phyloP scores from a whole-genome alignment of 2,888 invertebrate genomes.

The Diachrysia chrysitis region DNA sequence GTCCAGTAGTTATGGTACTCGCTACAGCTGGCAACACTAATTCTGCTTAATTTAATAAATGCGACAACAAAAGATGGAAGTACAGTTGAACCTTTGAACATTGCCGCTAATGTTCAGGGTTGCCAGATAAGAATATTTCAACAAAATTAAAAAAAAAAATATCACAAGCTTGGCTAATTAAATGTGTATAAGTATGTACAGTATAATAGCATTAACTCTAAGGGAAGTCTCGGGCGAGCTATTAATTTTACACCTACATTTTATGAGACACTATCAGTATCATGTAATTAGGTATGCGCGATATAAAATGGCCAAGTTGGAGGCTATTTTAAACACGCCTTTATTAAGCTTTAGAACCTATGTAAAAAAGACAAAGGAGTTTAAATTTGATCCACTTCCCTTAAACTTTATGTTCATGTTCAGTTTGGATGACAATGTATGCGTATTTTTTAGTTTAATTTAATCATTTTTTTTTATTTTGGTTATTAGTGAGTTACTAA shows the following conservation, averaged over 20 bases:
- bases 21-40: conserved; percentile 48
- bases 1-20: conserved; percentile 6
- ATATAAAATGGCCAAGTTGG: neutral
- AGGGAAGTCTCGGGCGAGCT: neutral
- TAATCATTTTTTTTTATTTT: too few relatives aligned
- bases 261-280: neutral
- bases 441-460: too few relatives aligned
- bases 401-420: too few relatives aligned
- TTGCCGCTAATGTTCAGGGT: conserved; percentile 38
- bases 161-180: neutral
- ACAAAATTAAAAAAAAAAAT: neutral
- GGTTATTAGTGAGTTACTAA: too few relatives aligned
- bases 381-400: too few relatives aligned
- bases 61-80: conserved; percentile 45
- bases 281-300: neutral
- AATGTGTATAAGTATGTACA: neutral
- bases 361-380: too few relatives aligned
- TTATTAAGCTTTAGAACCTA: too few relatives aligned
- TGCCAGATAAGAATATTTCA: conserved; percentile 19
- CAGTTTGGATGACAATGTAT: too few relatives aligned
- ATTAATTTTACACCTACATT: neutral
- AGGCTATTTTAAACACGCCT: neutral
- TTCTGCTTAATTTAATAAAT: conserved; percentile 55
- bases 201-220: neutral
- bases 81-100: conserved; percentile 30